These are phyloP conservation scores for Brachionus plicatilis DNA, from an alignment of 1,140 invertebrate genomes.

Conservation along the genomic window DNA sequence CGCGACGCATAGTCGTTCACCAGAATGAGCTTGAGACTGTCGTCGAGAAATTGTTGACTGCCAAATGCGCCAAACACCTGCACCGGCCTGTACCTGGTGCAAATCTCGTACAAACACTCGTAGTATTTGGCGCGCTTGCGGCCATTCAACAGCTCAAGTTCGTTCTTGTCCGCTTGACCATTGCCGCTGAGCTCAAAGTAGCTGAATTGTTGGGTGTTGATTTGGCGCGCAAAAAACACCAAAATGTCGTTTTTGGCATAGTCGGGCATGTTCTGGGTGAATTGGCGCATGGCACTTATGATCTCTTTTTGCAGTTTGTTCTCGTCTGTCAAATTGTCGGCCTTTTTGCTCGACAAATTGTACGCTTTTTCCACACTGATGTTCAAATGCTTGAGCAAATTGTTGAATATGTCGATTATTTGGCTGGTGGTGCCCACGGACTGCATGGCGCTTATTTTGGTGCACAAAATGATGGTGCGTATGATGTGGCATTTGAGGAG, in stretches of 20 bases:
- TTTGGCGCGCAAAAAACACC: conserved; percentile 7
- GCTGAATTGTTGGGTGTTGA: conserved; percentile 12
- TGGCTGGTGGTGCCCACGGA: conserved; percentile 33
- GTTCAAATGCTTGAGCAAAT: conserved; percentile 32
- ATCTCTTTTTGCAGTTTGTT: conserved; percentile 16
- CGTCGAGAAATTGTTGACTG: conserved; percentile 12
- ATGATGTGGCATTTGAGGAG: conserved; percentile 30
- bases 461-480: not conserved
- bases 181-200: not conserved
- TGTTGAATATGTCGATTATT: conserved; percentile 38
- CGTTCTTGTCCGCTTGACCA: not conserved
- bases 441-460: conserved; percentile 23
- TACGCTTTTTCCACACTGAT: conserved; percentile 8
- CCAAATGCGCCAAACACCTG: conserved; percentile 28
- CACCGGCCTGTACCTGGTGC: not conserved
- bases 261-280: conserved; percentile 12
- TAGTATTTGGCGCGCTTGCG: conserved; percentile 12
- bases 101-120: conserved; percentile 30
- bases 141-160: not conserved
- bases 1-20: conserved; percentile 15
- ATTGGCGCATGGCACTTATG: conserved; percentile 20
- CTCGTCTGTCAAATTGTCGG: not conserved
- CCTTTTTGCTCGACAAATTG: not conserved
- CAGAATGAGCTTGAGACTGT: not conserved
- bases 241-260: conserved; percentile 32